Base-by-base conservation (phyloP, 2,888 invertebrate species). In the Baccha elongata region DNA sequence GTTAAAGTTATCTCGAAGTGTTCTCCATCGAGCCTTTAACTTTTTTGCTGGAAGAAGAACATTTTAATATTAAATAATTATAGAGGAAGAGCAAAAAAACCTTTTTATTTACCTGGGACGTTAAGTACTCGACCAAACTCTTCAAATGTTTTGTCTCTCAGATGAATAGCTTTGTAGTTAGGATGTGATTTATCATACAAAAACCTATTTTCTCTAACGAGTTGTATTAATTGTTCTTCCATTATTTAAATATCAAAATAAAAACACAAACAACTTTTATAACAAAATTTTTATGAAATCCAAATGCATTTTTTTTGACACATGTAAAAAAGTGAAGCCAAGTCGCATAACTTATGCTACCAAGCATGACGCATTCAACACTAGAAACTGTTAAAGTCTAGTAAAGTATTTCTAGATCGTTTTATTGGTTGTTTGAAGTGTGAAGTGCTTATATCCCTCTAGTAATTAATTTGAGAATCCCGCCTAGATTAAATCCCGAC, bases 11-110 rank as follows among this genome's bases (percentile, higher is more conserved):
- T 62, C 60, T 10, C 60, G 35, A 10, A 62, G 42, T 2, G 60
- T 62, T 11, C 60, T 62, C 60, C 60, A 62, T 29, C 60, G 19
- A 2, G 23, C 60, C 17, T 62, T 62, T 2, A 62, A n/a, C 11
- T 62, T 62, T n/a, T 29, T 44, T 1, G 40, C 60, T 62, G n/a
- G n/a, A n/a, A n/a, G n/a, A n/a, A n/a, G 37, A 17, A 11, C 13
- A 37, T 11, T 58, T 23, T 7, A 37, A 40, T 23, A 2, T 4
- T 23, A 26, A 21, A 1, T 3, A 17, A 46, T 11, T 21, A 23
- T 48, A 5, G 32, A 32, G 10, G 21, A 23, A 46, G 5, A 46
- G 3, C 1, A 3, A 46, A 3, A 3, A 3, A 1, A 1, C 11
- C 21, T 46, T 29, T 10, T 0, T 26, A 23, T n/a, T 26, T 44